Percentiles rank a stretch among this genome's conserved stretches.
phyloP scores from a whole-genome alignment of 2,888 invertebrate species.

The Griposia aprilina region DNA sequence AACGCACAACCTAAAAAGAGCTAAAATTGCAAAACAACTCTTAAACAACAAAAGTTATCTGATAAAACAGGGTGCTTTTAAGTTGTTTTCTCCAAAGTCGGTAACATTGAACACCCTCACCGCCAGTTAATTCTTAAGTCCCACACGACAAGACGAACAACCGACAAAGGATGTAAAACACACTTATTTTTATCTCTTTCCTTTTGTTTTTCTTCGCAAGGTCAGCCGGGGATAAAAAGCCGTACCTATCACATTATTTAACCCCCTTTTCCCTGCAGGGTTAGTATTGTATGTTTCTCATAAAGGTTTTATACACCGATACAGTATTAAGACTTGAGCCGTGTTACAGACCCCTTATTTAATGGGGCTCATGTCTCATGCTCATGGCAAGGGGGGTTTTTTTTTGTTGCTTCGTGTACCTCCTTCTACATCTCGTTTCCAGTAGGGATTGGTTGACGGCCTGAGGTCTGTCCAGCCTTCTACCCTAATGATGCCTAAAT shows the following conservation, averaged over 20 bases:
- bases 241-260: not conserved
- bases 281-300: not conserved
- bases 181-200: slow-evolving; percentile 11
- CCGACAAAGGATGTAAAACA: slow-evolving; percentile 28
- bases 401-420: too few relatives aligned
- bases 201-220: slow-evolving; percentile 22
- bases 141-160: slow-evolving; percentile 37
- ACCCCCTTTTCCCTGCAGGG: not conserved
- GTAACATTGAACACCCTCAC: slow-evolving; percentile 33
- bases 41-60: slow-evolving; percentile 10
- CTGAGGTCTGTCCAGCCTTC: too few relatives aligned
- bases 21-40: slow-evolving; percentile 5
- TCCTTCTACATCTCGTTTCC: too few relatives aligned
- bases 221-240: not conserved
- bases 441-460: too few relatives aligned
- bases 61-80: slow-evolving; percentile 27
- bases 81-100: slow-evolving; percentile 25
- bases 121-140: slow-evolving; percentile 34
- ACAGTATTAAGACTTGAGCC: not conserved
- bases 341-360: too few relatives aligned
- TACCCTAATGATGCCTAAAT: too few relatives aligned
- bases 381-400: too few relatives aligned
- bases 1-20: not conserved
- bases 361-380: too few relatives aligned
- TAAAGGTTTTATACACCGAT: too few relatives aligned